A percentile compares a stretch with the other conserved stretches of the same genome.
phyloP scores from a whole-genome alignment of 2,113 vertebrate genomes.

The Coryphaenoides rupestris region DNA sequence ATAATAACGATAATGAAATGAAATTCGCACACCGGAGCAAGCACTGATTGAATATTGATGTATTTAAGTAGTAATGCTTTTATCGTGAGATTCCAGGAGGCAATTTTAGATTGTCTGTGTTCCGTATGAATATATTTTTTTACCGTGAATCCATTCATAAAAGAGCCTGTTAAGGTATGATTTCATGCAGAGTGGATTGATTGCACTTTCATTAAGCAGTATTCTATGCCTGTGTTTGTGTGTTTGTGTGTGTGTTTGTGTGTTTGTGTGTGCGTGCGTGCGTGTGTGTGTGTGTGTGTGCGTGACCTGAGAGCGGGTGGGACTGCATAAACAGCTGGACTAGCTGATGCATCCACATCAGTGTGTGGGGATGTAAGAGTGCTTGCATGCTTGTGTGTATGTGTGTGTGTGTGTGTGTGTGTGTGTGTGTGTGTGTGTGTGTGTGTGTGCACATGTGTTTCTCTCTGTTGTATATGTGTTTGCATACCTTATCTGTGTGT shows the following conservation, averaged over 20 bases:
- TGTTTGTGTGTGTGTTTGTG: too few species aligned
- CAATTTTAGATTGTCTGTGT: background rate
- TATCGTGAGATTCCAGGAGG: background rate
- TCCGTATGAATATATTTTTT: background rate
- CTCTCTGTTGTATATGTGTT: too few species aligned
- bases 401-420: too few species aligned
- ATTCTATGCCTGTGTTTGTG: too few species aligned
- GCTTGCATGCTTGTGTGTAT: too few species aligned
- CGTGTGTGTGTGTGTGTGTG: background rate
- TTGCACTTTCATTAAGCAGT: too few species aligned
- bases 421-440: too few species aligned
- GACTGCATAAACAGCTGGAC: background rate
- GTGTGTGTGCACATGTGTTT: too few species aligned
- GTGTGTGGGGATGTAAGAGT: too few species aligned
- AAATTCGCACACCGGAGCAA: too few species aligned
- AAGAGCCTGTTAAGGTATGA: background rate
- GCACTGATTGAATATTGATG: background rate
- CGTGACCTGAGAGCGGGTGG: too few species aligned
- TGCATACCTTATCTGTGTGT: background rate
- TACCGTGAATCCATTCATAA: background rate
- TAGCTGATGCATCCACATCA: background rate
- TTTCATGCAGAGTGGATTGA: background rate
- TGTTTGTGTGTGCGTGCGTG: background rate
- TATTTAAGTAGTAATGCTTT: background rate
- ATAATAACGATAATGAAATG: too few species aligned